A percentile compares a stretch with the other conserved stretches of the same genome.
phyloP scores from a whole-genome alignment of 1,140 invertebrate genomes.

The Zaprionus lachaisei region DNA sequence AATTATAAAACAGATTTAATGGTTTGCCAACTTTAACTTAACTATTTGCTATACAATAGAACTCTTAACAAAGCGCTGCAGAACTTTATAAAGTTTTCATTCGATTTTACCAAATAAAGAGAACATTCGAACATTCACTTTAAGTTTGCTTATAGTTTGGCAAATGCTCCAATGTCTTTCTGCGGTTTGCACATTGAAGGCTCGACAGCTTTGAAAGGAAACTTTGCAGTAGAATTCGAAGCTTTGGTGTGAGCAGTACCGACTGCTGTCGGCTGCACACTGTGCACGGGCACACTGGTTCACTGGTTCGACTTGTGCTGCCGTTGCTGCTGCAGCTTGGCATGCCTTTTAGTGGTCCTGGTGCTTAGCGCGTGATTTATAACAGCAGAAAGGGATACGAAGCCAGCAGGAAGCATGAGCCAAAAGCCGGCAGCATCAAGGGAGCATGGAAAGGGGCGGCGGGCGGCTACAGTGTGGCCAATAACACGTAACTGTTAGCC shows the following conservation, averaged over 20 bases:
- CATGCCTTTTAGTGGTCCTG: conserved; percentile 54
- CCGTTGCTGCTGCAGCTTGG: conserved; percentile 21
- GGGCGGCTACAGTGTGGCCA: conserved; percentile 64
- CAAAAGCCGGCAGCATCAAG: conserved; percentile 26
- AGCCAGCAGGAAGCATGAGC: conserved; percentile 38
- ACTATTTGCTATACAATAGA: neutral
- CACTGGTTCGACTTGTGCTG: conserved; percentile 38
- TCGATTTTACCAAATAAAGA: neutral
- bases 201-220: neutral
- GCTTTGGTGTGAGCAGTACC: neutral
- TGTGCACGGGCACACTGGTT: conserved; percentile 37
- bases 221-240: neutral
- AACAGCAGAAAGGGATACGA: conserved; percentile 54
- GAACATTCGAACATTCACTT: conserved; percentile 6
- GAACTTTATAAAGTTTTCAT: neutral
- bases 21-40: neutral
- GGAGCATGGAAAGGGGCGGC: neutral
- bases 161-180: neutral
- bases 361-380: conserved; percentile 82
- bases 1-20: too few relatives aligned
- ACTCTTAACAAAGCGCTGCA: neutral
- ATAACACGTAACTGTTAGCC: conserved; percentile 75
- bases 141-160: neutral
- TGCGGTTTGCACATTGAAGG: neutral
- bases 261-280: conserved; percentile 35